A percentile compares a stretch with the other conserved stretches of the same genome.
Conservation (phyloP, 2,888 invertebrate species). For the Acheta domesticus region DNA sequence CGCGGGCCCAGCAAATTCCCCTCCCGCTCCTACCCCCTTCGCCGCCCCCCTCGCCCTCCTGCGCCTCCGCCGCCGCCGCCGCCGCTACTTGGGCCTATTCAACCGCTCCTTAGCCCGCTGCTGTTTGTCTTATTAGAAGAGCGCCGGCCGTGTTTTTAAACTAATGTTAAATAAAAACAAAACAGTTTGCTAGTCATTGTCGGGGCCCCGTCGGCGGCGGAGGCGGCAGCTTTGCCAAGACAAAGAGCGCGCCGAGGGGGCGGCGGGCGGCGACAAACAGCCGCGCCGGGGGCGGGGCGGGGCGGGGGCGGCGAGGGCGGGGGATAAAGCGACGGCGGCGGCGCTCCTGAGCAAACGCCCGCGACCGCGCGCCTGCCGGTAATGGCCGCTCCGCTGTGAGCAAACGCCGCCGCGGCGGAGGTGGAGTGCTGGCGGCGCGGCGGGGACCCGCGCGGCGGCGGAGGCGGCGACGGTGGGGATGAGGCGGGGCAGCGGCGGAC, state of each 20-base stretch:
- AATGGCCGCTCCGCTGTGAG: slow-evolving; percentile 1
- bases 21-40: background rate
- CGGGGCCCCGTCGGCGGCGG: background rate
- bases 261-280: slow-evolving; percentile 4
- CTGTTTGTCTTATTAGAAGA: slow-evolving; percentile 10
- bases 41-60: background rate
- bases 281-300: background rate
- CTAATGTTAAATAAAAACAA: slow-evolving; percentile 18
- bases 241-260: slow-evolving; percentile 18
- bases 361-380: background rate
- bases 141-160: slow-evolving; percentile 7
- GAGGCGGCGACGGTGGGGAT: background rate
- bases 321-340: background rate
- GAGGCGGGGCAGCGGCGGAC: background rate
- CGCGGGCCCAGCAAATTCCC: background rate
- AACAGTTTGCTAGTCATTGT: slow-evolving; percentile 18
- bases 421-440: background rate
- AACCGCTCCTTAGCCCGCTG: slow-evolving; percentile 1
- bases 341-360: slow-evolving; percentile 4
- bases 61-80: background rate
- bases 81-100: slow-evolving; percentile 18
- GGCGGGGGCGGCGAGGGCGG: background rate
- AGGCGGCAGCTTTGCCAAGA: slow-evolving; percentile 1
- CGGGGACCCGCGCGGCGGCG: background rate
- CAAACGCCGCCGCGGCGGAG: background rate